Conservation (phyloP, 2,888 invertebrate species). For the Xestia sexstrigata region DNA sequence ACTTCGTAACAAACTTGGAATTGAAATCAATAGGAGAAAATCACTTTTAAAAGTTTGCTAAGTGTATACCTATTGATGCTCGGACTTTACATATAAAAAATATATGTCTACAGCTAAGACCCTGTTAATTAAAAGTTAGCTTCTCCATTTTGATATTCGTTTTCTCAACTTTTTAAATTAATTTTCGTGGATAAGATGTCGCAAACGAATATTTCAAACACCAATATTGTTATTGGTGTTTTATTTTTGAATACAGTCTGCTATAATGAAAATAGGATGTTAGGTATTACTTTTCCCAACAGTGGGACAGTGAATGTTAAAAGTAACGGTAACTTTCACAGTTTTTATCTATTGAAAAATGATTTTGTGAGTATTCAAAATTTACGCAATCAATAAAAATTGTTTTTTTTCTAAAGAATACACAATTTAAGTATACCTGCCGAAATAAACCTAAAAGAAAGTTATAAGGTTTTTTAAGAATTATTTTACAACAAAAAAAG, state of each 20-base stretch:
- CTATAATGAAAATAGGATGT: conserved; percentile 10
- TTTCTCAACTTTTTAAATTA: conserved; percentile 23
- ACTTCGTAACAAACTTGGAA: not conserved
- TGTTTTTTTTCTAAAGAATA: not conserved
- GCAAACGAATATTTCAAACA: conserved; percentile 25
- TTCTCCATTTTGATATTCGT: conserved; percentile 13
- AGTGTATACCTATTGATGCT: not conserved
- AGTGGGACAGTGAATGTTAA: not conserved
- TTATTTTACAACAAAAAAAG: too few species aligned
- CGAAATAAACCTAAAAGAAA: not conserved
- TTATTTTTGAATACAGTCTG: conserved; percentile 41
- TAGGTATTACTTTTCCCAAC: not conserved
- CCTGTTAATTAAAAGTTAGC: conserved; percentile 19
- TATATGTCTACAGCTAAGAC: not conserved
- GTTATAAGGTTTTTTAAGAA: not conserved
- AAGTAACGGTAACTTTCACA: not conserved
- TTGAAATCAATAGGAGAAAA: not conserved
- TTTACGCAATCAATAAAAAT: not conserved
- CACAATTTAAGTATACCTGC: not conserved
- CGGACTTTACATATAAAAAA: not conserved
- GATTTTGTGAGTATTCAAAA: conserved; percentile 7
- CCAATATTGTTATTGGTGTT: not conserved
- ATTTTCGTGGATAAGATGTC: conserved; percentile 12
- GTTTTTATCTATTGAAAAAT: not conserved
- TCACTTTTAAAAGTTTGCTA: not conserved